Evolutionary conservation across 2,797 vertebrate species (phyloP).

Genomic region (Sebastiscus albofasciatus): DNA sequence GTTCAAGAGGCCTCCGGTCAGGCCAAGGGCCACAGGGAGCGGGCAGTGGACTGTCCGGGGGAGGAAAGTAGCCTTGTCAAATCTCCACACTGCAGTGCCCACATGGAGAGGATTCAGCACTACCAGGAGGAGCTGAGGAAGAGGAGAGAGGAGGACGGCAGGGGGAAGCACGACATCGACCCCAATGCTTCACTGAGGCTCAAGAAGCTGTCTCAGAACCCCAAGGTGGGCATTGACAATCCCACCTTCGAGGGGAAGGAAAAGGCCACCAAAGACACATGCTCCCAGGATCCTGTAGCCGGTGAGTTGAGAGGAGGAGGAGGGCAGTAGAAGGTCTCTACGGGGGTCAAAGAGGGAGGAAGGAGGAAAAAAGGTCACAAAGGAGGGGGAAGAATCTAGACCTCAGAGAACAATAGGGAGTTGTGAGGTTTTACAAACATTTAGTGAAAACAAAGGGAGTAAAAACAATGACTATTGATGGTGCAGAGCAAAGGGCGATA

Average conservation of each 20-base stretch:
- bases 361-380: conserved; percentile 31
- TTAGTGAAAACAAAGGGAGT: conserved; percentile 48
- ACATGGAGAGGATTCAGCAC: conserved; percentile 91
- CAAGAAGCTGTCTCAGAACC: conserved; percentile 92
- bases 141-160: conserved; percentile 88
- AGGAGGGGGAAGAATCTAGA: conserved; percentile 14
- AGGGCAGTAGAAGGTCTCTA: background rate
- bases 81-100: conserved; percentile 84
- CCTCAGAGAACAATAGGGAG: conserved; percentile 33
- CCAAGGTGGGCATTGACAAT: conserved; percentile 94
- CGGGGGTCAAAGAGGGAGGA: conserved; percentile 1
- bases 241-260: conserved; percentile 91
- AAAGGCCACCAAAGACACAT: conserved; percentile 49
- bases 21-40: conserved; percentile 86
- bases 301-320: conserved; percentile 64
- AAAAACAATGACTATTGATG: conserved; percentile 58
- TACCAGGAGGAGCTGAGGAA: conserved; percentile 93
- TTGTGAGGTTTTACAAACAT: conserved; percentile 28
- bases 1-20: conserved; percentile 85
- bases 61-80: conserved; percentile 78
- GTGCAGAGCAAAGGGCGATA: conserved; percentile 9
- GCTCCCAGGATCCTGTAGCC: conserved; percentile 35
- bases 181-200: conserved; percentile 91
- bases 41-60: conserved; percentile 91
- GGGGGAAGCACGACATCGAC: conserved; percentile 88